phyloP scores from a whole-genome alignment of 2,888 invertebrate species.

The Heliconius cydno region DNA sequence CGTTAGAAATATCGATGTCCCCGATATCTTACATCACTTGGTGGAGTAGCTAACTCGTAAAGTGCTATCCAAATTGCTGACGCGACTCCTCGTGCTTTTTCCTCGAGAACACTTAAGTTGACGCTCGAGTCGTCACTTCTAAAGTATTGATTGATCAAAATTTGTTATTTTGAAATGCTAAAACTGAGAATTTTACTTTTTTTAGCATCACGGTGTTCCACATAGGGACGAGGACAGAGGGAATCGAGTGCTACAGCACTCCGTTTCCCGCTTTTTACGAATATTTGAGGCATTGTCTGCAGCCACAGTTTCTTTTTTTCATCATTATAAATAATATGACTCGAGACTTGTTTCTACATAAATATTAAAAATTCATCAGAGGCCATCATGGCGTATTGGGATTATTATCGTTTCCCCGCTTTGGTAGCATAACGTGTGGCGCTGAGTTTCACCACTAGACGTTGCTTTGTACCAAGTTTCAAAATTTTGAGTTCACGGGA shows the following conservation, averaged over 20 bases:
- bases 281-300: no score
- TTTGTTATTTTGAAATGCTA: slow-evolving; percentile 52
- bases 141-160: slow-evolving; percentile 71
- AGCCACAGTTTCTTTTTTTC: no score
- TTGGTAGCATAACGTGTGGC: no score
- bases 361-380: no score
- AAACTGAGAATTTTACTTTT: neutral
- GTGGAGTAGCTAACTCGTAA: slow-evolving; percentile 59
- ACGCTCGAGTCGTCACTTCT: slow-evolving; percentile 41
- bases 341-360: no score
- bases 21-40: slow-evolving; percentile 43
- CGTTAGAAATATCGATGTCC: slow-evolving; percentile 21
- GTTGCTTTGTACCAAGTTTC: no score
- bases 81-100: slow-evolving; percentile 63
- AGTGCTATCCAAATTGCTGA: slow-evolving; percentile 70
- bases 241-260: neutral
- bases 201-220: neutral
- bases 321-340: no score
- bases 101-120: slow-evolving; percentile 55
- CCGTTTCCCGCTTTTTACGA: neutral
- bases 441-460: no score
- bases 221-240: neutral
- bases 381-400: no score
- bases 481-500: no score
- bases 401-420: no score